These are phyloP conservation scores for Griposia aprilina DNA, from an alignment of 2,888 invertebrate species.

Conservation along the genomic window DNA sequence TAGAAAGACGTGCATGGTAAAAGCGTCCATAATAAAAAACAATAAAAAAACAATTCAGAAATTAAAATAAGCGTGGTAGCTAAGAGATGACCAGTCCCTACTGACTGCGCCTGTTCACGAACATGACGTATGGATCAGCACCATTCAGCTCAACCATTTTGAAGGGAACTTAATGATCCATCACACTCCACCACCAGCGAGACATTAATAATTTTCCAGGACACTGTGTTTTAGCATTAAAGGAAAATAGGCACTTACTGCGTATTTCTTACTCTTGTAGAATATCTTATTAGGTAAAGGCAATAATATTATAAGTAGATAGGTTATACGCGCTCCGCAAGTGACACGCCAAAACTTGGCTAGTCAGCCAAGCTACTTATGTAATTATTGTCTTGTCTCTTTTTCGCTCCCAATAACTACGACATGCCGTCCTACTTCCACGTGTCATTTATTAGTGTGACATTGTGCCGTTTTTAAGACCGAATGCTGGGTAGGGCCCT, in stretches of 20 bases:
- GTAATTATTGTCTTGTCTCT: not conserved
- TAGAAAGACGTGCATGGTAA: no score
- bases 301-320: not conserved
- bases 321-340: not conserved
- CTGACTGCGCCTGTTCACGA: no score
- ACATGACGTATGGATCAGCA: no score
- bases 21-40: no score
- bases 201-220: conserved; percentile 25
- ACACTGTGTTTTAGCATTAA: not conserved
- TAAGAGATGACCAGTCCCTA: no score
- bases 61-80: no score
- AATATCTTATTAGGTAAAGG: no score
- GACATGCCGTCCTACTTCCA: not conserved
- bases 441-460: not conserved
- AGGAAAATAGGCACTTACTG: not conserved
- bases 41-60: no score
- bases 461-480: not conserved
- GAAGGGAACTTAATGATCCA: no score
- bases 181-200: no score
- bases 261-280: not conserved
- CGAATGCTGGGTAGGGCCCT: not conserved
- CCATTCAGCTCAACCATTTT: no score
- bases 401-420: not conserved
- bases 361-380: not conserved
- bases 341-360: not conserved